Percentiles rank a stretch among this genome's conserved stretches.
Conservation (phyloP, 2,888 invertebrate species). For the Itoplectis maculator region DNA sequence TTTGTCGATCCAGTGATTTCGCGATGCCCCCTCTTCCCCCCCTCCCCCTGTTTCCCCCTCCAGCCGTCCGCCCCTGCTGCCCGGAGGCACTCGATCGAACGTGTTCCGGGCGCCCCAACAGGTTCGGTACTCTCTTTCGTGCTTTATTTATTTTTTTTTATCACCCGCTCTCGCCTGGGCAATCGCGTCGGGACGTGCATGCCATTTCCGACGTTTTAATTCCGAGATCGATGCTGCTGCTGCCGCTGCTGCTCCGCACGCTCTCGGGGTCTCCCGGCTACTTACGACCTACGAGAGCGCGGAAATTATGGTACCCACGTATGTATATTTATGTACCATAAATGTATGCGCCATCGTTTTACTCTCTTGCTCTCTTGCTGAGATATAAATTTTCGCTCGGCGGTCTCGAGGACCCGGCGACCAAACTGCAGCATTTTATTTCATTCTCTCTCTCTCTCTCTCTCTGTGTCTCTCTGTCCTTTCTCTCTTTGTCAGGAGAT, state of each 20-base stretch:
- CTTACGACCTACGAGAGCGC: neutral
- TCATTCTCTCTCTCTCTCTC: neutral
- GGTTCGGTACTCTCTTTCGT: conserved; percentile 15
- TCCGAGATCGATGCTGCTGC: conserved; percentile 14
- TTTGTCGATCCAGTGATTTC: conserved; percentile 52
- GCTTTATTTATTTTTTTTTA: conserved; percentile 28
- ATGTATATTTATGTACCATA: too few relatives aligned
- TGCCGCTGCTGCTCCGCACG: too few relatives aligned
- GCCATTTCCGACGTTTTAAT: conserved; percentile 33
- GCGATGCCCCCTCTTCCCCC: conserved; percentile 9
- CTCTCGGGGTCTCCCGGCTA: neutral
- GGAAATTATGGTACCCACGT: neutral
- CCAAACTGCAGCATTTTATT: too few relatives aligned
- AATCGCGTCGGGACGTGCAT: neutral
- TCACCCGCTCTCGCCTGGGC: conserved; percentile 3
- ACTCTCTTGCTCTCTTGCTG: too few relatives aligned
- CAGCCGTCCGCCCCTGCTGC: neutral
- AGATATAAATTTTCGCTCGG: too few relatives aligned
- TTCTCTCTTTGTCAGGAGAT: neutral
- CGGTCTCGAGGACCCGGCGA: too few relatives aligned
- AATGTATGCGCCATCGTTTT: too few relatives aligned
- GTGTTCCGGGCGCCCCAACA: conserved; percentile 25
- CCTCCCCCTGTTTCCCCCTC: neutral
- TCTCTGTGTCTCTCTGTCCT: too few relatives aligned
- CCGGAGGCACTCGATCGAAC: conserved; percentile 11